Conservation (phyloP, 1,140 invertebrate species). For the Eriocheir sinensis region DNA sequence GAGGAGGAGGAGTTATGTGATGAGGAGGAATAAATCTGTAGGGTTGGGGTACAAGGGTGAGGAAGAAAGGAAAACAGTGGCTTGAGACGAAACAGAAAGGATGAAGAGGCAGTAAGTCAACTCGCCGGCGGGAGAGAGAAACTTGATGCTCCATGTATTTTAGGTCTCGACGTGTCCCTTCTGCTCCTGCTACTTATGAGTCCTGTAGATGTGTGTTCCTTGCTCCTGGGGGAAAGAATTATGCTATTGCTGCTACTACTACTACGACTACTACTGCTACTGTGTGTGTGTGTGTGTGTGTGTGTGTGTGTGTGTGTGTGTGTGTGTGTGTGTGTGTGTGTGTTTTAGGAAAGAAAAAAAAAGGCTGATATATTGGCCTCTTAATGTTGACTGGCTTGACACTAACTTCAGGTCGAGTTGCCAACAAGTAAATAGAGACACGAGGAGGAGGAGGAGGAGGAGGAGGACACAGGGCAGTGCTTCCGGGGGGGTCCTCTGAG, state of each 20-base stretch:
- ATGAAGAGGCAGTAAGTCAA: slow-evolving; percentile 15
- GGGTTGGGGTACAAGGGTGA: slow-evolving; percentile 10
- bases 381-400: neutral
- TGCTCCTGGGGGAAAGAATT: neutral
- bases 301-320: too few species aligned
- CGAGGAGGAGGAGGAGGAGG: too few species aligned
- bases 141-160: neutral
- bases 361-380: neutral
- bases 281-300: too few species aligned
- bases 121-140: neutral
- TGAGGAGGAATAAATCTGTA: slow-evolving; percentile 24
- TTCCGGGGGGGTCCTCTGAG: neutral
- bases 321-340: too few species aligned
- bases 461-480: too few species aligned
- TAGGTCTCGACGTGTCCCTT: neutral
- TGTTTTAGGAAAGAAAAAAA: too few species aligned
- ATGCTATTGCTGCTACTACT: too few species aligned
- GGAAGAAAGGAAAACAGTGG: slow-evolving; percentile 23
- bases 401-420: neutral
- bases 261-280: too few species aligned
- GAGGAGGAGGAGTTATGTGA: slow-evolving; percentile 2
- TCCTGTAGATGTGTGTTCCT: neutral
- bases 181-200: neutral
- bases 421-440: neutral
- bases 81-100: neutral